phyloP scores from a whole-genome alignment of 2,113 vertebrate species.

The Acinonyx jubatus region DNA sequence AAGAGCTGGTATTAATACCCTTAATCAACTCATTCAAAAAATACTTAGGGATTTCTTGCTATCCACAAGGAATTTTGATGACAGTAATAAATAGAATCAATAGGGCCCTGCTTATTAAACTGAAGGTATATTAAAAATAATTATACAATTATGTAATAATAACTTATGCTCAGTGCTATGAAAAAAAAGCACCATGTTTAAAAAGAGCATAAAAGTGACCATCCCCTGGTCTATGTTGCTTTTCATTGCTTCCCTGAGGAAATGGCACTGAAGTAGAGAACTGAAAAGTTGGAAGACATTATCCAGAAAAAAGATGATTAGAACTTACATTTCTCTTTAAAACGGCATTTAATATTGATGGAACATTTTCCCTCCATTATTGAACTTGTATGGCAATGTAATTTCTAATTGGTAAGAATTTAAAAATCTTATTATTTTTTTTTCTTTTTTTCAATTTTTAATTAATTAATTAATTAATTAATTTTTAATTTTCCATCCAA shows the following conservation, averaged over 20 bases:
- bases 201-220: not conserved
- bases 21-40: not conserved
- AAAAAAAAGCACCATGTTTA: not conserved
- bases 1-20: not conserved
- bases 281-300: not conserved
- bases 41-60: not conserved
- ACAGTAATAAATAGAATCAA: not conserved
- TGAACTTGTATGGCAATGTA: not conserved
- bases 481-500: no score
- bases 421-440: no score
- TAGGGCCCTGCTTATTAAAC: not conserved
- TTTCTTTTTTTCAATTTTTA: no score
- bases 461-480: no score
- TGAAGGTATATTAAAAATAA: not conserved
- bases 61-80: not conserved
- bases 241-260: not conserved
- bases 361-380: not conserved
- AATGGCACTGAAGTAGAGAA: not conserved
- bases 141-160: not conserved
- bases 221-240: not conserved
- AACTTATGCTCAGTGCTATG: not conserved
- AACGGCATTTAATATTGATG: not conserved
- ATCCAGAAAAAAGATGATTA: not conserved
- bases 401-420: not conserved
- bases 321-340: not conserved